Percentiles rank a stretch among this genome's conserved stretches.
Evolutionary conservation across 1,140 invertebrate genomes (phyloP).

Genomic region (Euborellia annulipes): DNA sequence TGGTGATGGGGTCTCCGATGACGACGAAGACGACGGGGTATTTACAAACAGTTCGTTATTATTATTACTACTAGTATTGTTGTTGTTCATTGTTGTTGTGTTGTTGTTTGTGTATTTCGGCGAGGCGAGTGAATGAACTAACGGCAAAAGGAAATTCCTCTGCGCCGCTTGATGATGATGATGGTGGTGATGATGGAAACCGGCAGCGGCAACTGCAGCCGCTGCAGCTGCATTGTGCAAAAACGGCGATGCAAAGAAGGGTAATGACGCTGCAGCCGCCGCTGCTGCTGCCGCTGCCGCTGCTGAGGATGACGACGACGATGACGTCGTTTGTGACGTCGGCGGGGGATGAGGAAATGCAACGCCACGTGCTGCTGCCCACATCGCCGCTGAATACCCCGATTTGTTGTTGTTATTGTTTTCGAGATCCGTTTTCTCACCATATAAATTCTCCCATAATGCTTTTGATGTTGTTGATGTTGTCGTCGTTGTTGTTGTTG

Average conservation of each 20-base stretch:
- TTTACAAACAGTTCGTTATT: too few relatives aligned
- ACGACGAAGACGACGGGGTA: neutral
- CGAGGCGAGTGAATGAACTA: slow-evolving; percentile 7
- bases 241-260: slow-evolving; percentile 12
- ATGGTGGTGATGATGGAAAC: slow-evolving; percentile 5
- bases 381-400: too few relatives aligned
- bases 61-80: neutral
- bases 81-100: neutral
- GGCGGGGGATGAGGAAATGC: neutral
- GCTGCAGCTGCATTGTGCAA: slow-evolving; percentile 9
- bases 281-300: slow-evolving; percentile 8
- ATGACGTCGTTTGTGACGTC: too few relatives aligned
- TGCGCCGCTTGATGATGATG: slow-evolving; percentile 7
- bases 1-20: slow-evolving; percentile 1
- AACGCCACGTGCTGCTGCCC: slow-evolving; percentile 6
- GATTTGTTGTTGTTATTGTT: slow-evolving; percentile 2
- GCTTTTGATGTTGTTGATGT: slow-evolving; percentile 10
- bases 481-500: slow-evolving; percentile 9
- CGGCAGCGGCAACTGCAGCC: too few relatives aligned
- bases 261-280: slow-evolving; percentile 9
- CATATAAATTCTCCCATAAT: slow-evolving; percentile 7
- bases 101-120: neutral
- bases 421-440: slow-evolving; percentile 9
- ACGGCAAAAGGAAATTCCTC: slow-evolving; percentile 9
- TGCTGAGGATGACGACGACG: neutral